Conservation (phyloP, 2,113 vertebrate genomes). For the Boulengeromyrus knoepffleri region DNA sequence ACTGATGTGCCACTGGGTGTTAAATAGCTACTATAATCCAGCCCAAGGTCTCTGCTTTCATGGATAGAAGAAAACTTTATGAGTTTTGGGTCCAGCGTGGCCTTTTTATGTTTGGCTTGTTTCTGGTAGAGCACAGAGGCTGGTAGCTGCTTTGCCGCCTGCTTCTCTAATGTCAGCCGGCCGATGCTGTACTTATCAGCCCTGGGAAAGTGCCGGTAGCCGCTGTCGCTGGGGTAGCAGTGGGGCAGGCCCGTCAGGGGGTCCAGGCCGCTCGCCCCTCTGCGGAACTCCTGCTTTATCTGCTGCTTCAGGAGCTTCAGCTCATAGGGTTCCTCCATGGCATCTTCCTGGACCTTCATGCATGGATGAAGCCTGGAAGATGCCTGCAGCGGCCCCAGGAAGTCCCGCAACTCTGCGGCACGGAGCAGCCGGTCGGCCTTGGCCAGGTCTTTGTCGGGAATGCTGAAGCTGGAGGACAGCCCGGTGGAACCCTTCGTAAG, state of each 20-base stretch:
- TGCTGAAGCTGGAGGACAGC: conserved; percentile 76
- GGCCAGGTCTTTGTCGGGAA: conserved; percentile 86
- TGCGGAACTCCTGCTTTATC: conserved; percentile 95
- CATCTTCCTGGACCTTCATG: conserved; percentile 87
- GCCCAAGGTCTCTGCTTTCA: conserved; percentile 81
- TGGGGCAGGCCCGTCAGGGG: conserved; percentile 84
- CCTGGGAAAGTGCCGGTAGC: conserved; percentile 86
- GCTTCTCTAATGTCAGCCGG: conserved; percentile 91
- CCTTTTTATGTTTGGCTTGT: conserved; percentile 80
- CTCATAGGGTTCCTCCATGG: conserved; percentile 97
- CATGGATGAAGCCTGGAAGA: conserved; percentile 82
- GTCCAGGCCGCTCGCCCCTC: conserved; percentile 85
- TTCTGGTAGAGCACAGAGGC: conserved; percentile 93
- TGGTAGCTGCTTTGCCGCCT: conserved; percentile 92
- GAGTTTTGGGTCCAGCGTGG: conserved; percentile 80
- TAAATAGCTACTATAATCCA: conserved; percentile 84
- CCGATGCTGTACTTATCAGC: conserved; percentile 97
- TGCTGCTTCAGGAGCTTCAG: conserved; percentile 95
- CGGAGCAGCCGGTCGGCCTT: conserved; percentile 87
- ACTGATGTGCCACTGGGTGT: conserved; percentile 71
- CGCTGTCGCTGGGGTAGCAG: conserved; percentile 80
- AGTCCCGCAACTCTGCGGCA: conserved; percentile 78
- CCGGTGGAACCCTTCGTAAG: conserved; percentile 77
- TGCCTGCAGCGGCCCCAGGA: conserved; percentile 72
- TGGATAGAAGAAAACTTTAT: conserved; percentile 90